Percentiles rank a stretch among this genome's conserved stretches.
Evolutionary conservation across 2,888 invertebrate genomes (phyloP).

Genomic region (Orthonevra nobilis): DNA sequence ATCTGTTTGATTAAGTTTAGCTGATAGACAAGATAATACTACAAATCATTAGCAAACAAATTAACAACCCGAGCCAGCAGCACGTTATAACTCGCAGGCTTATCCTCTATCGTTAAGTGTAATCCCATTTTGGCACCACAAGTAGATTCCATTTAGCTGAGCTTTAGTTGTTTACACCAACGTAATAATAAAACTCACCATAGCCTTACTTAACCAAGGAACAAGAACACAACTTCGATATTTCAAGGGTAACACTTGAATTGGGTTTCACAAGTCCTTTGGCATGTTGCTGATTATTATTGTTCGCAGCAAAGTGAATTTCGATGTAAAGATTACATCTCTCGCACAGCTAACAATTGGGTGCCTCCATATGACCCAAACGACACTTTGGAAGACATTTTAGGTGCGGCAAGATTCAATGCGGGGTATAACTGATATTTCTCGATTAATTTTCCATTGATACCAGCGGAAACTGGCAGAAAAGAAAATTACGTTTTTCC

Average conservation of each 20-base stretch:
- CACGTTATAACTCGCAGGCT: slow-evolving; percentile 1
- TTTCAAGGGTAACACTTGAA: slow-evolving; percentile 15
- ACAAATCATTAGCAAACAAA: slow-evolving; percentile 6
- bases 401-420: no score
- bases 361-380: no score
- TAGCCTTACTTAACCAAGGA: background rate
- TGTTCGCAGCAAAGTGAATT: slow-evolving; percentile 35
- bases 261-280: slow-evolving; percentile 9
- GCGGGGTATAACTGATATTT: slow-evolving; percentile 12
- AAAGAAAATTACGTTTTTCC: slow-evolving; percentile 33
- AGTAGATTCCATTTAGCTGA: background rate
- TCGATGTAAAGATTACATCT: slow-evolving; percentile 25
- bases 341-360: slow-evolving; percentile 35
- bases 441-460: slow-evolving; percentile 47
- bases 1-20: no score
- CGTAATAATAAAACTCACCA: background rate
- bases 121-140: slow-evolving; percentile 11
- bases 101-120: background rate
- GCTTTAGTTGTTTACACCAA: background rate
- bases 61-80: slow-evolving; percentile 21
- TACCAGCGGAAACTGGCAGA: slow-evolving; percentile 14
- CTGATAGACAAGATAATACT: no score
- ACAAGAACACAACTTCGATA: slow-evolving; percentile 15
- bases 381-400: no score
- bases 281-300: slow-evolving; percentile 24